phyloP scores from a whole-genome alignment of 1,140 invertebrate genomes.

The Periplaneta americana region DNA sequence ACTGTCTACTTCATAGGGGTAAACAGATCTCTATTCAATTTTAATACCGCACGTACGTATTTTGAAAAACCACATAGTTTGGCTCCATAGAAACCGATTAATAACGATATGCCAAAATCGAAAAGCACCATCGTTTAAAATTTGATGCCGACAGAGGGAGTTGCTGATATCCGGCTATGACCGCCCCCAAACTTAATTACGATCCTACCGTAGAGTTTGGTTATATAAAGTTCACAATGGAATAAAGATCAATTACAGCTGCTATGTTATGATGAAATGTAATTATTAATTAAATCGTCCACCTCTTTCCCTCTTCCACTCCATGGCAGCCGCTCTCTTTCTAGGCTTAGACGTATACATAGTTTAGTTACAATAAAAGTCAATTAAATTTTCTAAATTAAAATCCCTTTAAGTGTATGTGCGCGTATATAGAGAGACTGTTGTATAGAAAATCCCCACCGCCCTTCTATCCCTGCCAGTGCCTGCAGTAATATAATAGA shows the following conservation, averaged over 20 bases:
- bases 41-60: neutral
- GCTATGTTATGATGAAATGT: slow-evolving; percentile 7
- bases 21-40: neutral
- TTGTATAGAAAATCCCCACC: neutral
- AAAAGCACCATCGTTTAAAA: neutral
- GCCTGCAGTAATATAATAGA: neutral
- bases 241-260: slow-evolving; percentile 10
- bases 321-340: neutral
- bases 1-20: neutral
- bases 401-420: slow-evolving; percentile 12
- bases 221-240: slow-evolving; percentile 8
- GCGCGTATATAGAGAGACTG: neutral
- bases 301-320: neutral
- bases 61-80: neutral
- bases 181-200: neutral
- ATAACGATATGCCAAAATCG: neutral
- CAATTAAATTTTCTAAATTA: slow-evolving; percentile 18
- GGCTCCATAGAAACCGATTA: neutral
- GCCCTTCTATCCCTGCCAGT: neutral
- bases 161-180: neutral
- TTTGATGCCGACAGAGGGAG: neutral
- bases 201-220: neutral
- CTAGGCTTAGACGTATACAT: neutral
- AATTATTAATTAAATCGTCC: slow-evolving; percentile 10
- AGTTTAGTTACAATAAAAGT: slow-evolving; percentile 9